Conservation (phyloP, 2,888 invertebrate genomes). For the Norana najaformis region DNA sequence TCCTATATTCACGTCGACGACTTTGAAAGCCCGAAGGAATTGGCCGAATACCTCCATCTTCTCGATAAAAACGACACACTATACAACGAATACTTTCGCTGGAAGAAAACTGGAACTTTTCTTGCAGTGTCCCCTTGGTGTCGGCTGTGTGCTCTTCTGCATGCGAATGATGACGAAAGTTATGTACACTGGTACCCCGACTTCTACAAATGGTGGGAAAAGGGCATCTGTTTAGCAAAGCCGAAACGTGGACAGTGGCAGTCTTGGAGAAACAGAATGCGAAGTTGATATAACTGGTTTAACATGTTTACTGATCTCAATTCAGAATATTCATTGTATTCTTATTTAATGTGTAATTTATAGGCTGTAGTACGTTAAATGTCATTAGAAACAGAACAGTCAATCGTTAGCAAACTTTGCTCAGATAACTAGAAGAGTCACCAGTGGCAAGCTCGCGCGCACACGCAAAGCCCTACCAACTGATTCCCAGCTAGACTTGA, state of each 20-base stretch:
- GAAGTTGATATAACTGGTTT: neutral
- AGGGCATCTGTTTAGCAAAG: neutral
- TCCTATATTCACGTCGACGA: constrained; percentile 96
- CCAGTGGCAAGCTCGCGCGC: too few relatives aligned
- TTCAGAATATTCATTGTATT: too few relatives aligned
- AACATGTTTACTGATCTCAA: neutral
- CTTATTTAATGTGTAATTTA: too few relatives aligned
- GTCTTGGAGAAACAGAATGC: constrained; percentile 14
- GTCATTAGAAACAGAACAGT: too few relatives aligned
- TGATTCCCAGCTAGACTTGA: too few relatives aligned
- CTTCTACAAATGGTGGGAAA: constrained; percentile 5
- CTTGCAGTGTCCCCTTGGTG: constrained; percentile 95
- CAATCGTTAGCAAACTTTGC: too few relatives aligned
- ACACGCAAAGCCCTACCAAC: too few relatives aligned
- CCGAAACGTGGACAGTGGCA: neutral
- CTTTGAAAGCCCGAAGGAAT: constrained; percentile 81
- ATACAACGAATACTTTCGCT: constrained; percentile 91
- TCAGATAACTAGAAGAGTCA: too few relatives aligned
- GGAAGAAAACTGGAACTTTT: constrained; percentile 92
- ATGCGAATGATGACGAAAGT: constrained; percentile 24
- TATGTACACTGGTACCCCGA: neutral
- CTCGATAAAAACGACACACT: constrained; percentile 84
- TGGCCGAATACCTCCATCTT: constrained; percentile 82
- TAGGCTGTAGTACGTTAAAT: too few relatives aligned
- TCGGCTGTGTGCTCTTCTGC: constrained; percentile 74